Evolutionary conservation across 2,113 vertebrate species (phyloP).

Genomic region (Syngnathus floridae): DNA sequence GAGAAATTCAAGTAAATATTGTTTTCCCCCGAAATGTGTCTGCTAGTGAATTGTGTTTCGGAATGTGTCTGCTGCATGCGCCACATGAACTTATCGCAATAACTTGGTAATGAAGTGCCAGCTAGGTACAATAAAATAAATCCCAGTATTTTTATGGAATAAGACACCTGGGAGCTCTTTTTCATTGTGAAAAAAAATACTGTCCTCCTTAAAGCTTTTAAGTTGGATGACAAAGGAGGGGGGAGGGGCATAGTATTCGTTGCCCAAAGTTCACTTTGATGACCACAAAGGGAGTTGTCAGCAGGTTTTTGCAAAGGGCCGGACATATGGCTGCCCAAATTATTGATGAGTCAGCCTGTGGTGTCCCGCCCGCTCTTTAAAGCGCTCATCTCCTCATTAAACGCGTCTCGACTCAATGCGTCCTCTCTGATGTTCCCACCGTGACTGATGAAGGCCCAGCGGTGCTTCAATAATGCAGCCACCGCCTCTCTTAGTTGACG

Average conservation of each 20-base stretch:
- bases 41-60: background rate
- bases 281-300: constrained; percentile 16
- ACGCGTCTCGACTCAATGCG: constrained; percentile 3
- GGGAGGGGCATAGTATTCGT: constrained; percentile 38
- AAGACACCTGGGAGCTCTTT: background rate
- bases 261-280: constrained; percentile 40
- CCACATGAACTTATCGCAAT: background rate
- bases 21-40: background rate
- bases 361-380: constrained; percentile 20
- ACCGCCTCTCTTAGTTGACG: background rate
- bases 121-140: too few species aligned
- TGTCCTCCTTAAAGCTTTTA: background rate
- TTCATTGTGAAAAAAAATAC: background rate
- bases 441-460: background rate
- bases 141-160: too few species aligned
- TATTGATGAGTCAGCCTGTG: constrained; percentile 39
- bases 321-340: constrained; percentile 36
- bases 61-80: background rate
- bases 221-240: background rate
- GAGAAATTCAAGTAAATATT: background rate
- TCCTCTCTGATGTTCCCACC: constrained; percentile 5
- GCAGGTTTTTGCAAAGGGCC: constrained; percentile 14
- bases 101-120: background rate
- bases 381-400: constrained; percentile 8
- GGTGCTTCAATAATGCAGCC: background rate